Evolutionary conservation across 2,797 vertebrate species (phyloP), one percentile per base, ranked within the genome.

Genomic region (Fundulus diaphanus): DNA sequence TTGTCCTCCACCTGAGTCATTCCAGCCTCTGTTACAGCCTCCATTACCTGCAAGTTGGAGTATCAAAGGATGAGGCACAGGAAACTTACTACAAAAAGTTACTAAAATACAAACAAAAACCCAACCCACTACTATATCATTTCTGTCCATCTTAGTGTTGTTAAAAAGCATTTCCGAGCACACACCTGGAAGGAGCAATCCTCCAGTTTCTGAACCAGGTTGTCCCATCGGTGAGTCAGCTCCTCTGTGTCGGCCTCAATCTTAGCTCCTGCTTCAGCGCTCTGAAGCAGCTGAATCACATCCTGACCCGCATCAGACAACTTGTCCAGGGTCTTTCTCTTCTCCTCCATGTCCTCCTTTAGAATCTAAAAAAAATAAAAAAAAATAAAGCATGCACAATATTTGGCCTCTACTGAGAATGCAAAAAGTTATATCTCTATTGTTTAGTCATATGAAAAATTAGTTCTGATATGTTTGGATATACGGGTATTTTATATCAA

Each of bases 331-430:
- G 95, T 96, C 74, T 95, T 95, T 65, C 95, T 94, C 88, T 98
- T 99, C 94, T 96, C 97, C 83, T 97, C 97, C 97, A 99, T 96
- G 87, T 99, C 97, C 82, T 99, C 98, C 82, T 94, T 94, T 63
- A 94, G 85, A 77, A 87, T 89, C 93, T 94, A 76, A 20, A 46
- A 59, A 22, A 11, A 33, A n/a, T n/a, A n/a, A 8, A 11, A 42
- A 40, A 31, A 22, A 37, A 63, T 12, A 3, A 63, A 37, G 1
- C n/a, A 44, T 56, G 16, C 16, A 56, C 2, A 67, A 44, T 7
- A n/a, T 66, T 66, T 42, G 27, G n/a, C 24, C 16, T 2, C 40
- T 7, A 5, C 20, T 37, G 22, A 52, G 27, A 15, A 66, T 24
- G 35, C 5, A 27, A 40, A 61, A 27, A 13, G 0, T n/a, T 31